phyloP scores from a whole-genome alignment of 2,888 invertebrate genomes.

The Callyntrura guangdongensis region DNA sequence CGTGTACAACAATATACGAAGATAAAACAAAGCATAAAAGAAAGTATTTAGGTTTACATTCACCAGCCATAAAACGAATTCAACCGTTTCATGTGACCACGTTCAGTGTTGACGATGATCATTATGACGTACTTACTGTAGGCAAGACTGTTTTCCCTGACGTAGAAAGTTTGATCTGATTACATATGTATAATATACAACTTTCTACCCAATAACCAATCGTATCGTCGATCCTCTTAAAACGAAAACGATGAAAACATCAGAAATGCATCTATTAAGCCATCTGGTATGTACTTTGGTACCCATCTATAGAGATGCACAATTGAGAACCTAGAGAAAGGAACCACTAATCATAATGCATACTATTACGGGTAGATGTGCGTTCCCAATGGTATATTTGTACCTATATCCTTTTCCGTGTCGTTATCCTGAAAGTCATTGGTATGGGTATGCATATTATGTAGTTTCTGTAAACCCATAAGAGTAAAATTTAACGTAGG shows the following conservation, averaged over 20 bases:
- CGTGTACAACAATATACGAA: too few species aligned
- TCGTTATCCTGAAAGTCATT: not conserved
- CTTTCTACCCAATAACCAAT: not conserved
- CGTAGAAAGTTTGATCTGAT: constrained; percentile 5
- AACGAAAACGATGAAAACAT: too few species aligned
- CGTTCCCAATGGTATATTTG: constrained; percentile 49
- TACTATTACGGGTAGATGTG: constrained; percentile 18
- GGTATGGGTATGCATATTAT: not conserved
- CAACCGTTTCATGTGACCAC: constrained; percentile 48
- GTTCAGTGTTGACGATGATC: constrained; percentile 18
- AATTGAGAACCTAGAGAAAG: not conserved
- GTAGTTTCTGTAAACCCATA: constrained; percentile 5
- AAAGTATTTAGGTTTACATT: not conserved
- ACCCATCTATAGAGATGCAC: not conserved
- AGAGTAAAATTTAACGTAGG: constrained; percentile 46
- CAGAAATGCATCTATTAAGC: not conserved
- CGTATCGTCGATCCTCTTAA: too few species aligned
- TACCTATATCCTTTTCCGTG: constrained; percentile 10
- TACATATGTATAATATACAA: not conserved
- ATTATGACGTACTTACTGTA: constrained; percentile 54
- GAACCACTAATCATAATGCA: constrained; percentile 33
- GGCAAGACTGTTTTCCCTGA: not conserved
- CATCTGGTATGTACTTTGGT: not conserved
- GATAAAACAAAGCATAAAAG: not conserved
- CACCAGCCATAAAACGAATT: not conserved